These are phyloP conservation scores for Lacerta bilineata DNA, from an alignment of 2,797 vertebrate species.

Conservation along the genomic window DNA sequence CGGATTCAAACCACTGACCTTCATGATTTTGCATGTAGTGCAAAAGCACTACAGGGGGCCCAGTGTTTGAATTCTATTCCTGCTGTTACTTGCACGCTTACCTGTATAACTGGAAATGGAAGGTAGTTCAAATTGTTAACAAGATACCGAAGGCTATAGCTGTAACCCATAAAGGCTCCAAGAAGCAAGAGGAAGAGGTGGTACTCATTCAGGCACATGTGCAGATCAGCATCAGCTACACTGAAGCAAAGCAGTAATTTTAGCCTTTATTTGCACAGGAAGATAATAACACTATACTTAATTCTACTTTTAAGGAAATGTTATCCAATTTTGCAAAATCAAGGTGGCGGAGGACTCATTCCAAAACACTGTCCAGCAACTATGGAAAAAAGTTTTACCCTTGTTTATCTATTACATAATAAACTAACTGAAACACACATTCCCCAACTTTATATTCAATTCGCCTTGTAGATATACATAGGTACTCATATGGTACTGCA, in stretches of 20 bases:
- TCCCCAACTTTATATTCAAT: not conserved
- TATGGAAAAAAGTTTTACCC: not conserved
- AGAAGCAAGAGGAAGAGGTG: conserved; percentile 90
- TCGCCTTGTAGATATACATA: not conserved
- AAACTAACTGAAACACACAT: too few relatives aligned
- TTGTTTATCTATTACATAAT: too few relatives aligned
- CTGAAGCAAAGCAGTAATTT: conserved; percentile 55
- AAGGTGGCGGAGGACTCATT: not conserved
- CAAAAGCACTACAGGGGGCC: not conserved
- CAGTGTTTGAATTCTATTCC: not conserved
- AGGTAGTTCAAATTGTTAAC: conserved; percentile 94
- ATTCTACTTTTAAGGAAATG: not conserved
- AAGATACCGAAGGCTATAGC: conserved; percentile 91
- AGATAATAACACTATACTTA: not conserved
- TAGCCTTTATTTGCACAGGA: not conserved
- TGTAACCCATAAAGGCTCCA: conserved; percentile 93
- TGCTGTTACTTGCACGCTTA: conserved; percentile 68
- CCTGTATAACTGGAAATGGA: conserved; percentile 92
- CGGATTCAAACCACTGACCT: too few relatives aligned
- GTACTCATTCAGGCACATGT: conserved; percentile 90
- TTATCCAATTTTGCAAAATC: not conserved
- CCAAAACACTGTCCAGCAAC: not conserved
- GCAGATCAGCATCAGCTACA: conserved; percentile 48
- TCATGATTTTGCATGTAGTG: not conserved
- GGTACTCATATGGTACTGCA: not conserved